Conservation (phyloP, 2,797 vertebrate genomes). For the Gadopsis bispinosus region DNA sequence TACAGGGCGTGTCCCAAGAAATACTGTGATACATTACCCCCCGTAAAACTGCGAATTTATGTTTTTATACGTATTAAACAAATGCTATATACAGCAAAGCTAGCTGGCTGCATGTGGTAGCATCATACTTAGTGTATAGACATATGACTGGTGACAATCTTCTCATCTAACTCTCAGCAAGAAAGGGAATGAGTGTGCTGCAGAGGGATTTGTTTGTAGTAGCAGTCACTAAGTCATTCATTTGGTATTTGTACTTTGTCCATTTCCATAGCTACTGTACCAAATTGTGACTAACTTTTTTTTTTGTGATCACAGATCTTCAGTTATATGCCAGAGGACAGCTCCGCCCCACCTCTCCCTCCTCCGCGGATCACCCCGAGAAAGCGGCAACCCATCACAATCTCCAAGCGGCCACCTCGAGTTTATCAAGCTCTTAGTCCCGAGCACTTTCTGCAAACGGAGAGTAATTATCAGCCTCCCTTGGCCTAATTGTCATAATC, state of each 20-base stretch:
- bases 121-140: neutral
- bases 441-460: constrained; percentile 75
- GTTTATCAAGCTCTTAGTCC: constrained; percentile 84
- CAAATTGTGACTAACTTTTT: neutral
- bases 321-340: constrained; percentile 90
- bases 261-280: constrained; percentile 9
- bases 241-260: neutral
- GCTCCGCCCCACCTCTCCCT: constrained; percentile 87
- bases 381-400: constrained; percentile 96
- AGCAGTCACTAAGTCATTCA: neutral
- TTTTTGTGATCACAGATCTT: constrained; percentile 88
- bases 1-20: neutral
- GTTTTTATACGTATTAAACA: neutral
- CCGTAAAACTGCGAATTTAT: neutral
- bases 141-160: neutral
- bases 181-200: neutral
- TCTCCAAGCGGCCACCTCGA: constrained; percentile 93
- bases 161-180: neutral
- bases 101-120: neutral
- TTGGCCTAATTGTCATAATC: constrained; percentile 56
- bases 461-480: constrained; percentile 86
- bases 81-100: neutral
- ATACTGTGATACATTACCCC: neutral
- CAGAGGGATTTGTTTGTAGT: neutral
- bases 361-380: constrained; percentile 92